Conservation (phyloP, 2,113 vertebrate species). For the sheep (Ovis aries) region DNA sequence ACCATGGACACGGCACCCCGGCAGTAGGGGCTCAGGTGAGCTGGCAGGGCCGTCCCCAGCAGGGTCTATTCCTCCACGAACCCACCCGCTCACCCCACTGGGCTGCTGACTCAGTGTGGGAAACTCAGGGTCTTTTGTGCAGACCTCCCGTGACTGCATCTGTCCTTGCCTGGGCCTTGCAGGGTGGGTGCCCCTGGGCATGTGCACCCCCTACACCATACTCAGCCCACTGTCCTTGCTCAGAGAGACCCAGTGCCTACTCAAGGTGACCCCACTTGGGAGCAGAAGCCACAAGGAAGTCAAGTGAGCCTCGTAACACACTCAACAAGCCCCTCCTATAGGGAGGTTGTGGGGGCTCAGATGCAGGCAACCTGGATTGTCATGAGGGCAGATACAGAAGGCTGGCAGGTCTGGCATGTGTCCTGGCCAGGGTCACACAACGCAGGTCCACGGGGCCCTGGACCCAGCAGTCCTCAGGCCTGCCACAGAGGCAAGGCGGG, state of each 20-base stretch:
- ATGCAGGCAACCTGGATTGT: not conserved
- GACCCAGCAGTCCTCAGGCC: not conserved
- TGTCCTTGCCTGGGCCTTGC: not conserved
- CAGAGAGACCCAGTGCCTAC: not conserved
- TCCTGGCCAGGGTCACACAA: not conserved
- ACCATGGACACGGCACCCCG: not conserved
- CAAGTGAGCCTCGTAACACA: not conserved
- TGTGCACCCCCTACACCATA: not conserved
- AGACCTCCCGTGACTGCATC: not conserved
- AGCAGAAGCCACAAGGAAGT: not conserved
- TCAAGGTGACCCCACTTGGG: not conserved
- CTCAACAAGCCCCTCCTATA: not conserved
- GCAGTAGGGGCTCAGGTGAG: slow-evolving; percentile 75
- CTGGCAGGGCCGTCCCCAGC: not conserved
- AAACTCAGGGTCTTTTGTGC: not conserved
- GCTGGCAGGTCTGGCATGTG: not conserved
- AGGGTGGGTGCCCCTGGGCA: not conserved
- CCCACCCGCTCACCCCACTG: not conserved
- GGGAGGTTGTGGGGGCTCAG: not conserved
- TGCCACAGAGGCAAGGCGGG: not conserved
- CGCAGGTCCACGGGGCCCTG: rapidly evolving
- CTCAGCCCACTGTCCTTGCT: not conserved
- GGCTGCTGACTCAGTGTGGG: not conserved
- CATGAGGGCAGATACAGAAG: not conserved
- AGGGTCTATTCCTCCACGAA: not conserved